Percentiles rank a stretch among this genome's conserved stretches.
Conservation (phyloP, 2,113 vertebrate species). For the Aptenodytes forsteri region DNA sequence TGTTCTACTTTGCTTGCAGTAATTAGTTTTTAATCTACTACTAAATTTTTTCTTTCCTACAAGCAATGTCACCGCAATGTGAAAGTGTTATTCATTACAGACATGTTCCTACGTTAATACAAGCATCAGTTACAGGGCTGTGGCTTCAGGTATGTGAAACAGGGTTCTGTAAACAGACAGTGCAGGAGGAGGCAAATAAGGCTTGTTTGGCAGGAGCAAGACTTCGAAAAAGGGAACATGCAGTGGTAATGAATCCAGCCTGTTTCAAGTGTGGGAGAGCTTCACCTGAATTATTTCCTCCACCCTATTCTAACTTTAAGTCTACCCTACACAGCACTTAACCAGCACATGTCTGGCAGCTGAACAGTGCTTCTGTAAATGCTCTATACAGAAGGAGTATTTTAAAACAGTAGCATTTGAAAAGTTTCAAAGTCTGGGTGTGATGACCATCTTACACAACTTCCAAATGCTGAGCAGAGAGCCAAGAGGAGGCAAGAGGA, state of each 20-base stretch:
- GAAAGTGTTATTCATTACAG: neutral
- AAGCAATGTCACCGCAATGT: neutral
- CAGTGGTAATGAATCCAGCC: neutral
- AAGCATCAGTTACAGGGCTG: neutral
- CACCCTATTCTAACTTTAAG: neutral
- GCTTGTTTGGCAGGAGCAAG: neutral
- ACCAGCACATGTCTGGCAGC: neutral
- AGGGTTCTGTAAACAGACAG: neutral
- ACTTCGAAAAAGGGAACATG: neutral
- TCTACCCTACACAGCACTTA: neutral
- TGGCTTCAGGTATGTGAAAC: neutral
- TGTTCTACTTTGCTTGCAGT: neutral
- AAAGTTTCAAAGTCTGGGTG: neutral
- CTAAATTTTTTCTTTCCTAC: neutral
- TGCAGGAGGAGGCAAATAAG: neutral
- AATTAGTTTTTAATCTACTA: neutral
- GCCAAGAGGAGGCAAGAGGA: neutral
- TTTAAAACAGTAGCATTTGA: neutral
- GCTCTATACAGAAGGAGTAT: neutral
- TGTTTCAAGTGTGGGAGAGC: neutral
- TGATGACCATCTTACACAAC: neutral
- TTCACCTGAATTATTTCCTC: neutral
- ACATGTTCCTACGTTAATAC: neutral
- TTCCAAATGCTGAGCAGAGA: neutral
- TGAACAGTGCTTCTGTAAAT: neutral